Conservation (phyloP, 2,888 invertebrate genomes). For the Eristalis intricaria region DNA sequence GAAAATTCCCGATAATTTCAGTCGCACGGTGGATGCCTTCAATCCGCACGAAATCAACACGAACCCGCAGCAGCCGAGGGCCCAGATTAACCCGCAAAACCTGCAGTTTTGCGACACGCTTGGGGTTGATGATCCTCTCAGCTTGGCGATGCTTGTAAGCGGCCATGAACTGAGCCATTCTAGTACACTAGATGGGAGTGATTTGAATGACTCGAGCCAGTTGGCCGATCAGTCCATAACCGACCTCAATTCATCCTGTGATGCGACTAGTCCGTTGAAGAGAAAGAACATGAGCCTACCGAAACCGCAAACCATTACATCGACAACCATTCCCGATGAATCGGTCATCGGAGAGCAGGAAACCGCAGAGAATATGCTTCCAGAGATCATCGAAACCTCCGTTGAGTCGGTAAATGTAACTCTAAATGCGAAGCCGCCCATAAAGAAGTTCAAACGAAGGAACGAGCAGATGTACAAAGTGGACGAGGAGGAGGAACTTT, state of each 20-base stretch:
- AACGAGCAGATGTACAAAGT: conserved; percentile 78
- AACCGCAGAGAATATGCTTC: conserved; percentile 7
- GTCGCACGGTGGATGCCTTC: conserved; percentile 87
- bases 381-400: conserved; percentile 6
- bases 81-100: conserved; percentile 87
- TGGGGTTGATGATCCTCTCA: conserved; percentile 91
- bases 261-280: conserved; percentile 74
- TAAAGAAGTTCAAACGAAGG: conserved; percentile 80
- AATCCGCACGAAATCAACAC: conserved; percentile 81
- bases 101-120: conserved; percentile 85
- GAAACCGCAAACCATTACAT: conserved; percentile 73
- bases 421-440: conserved; percentile 73
- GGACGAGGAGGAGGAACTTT: conserved; percentile 73
- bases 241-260: conserved; percentile 71
- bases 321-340: conserved; percentile 65
- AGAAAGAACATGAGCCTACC: conserved; percentile 75
- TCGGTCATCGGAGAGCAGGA: conserved; percentile 46
- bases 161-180: conserved; percentile 80
- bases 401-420: conserved; percentile 3
- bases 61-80: conserved; percentile 81
- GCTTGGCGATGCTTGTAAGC: conserved; percentile 83
- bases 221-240: conserved; percentile 66
- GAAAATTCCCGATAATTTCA: conserved; percentile 90
- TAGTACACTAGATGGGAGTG: conserved; percentile 73
- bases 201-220: conserved; percentile 54